These are phyloP conservation scores for Pangasius mekongensis DNA, from an alignment of 2,797 vertebrate genomes.

Conservation along the genomic window DNA sequence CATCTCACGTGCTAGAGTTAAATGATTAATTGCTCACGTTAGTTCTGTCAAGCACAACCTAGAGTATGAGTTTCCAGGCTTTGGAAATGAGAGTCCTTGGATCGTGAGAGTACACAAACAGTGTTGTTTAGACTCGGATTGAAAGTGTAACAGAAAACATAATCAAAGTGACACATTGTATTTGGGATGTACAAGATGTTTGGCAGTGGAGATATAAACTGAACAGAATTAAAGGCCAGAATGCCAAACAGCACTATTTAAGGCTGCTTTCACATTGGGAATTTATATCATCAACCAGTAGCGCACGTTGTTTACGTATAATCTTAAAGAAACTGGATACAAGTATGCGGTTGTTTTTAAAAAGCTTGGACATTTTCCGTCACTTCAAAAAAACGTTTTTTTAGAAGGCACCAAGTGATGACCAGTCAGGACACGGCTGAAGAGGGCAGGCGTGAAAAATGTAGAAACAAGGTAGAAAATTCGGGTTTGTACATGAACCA, in stretches of 20 bases:
- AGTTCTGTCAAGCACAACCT: conserved; percentile 57
- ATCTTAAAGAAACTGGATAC: neutral
- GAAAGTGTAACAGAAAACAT: conserved; percentile 37
- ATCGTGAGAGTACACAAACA: conserved; percentile 43
- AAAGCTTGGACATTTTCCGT: neutral
- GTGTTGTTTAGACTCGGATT: conserved; percentile 45
- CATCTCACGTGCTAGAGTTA: conserved; percentile 51
- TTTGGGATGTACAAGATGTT: conserved; percentile 36
- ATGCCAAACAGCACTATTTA: conserved; percentile 21
- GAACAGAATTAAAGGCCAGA: conserved; percentile 32
- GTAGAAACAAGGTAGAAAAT: neutral
- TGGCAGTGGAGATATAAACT: conserved; percentile 24
- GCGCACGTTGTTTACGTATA: neutral
- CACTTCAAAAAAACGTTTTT: neutral
- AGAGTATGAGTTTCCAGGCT: conserved; percentile 52
- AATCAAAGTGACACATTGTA: conserved; percentile 35
- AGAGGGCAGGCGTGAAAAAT: neutral
- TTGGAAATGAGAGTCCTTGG: conserved; percentile 57
- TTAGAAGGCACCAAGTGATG: neutral
- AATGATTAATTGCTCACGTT: conserved; percentile 60
- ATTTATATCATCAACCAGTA: neutral
- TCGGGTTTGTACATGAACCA: neutral
- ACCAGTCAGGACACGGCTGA: neutral
- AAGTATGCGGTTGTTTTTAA: neutral
- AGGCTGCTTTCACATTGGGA: neutral